Evolutionary conservation across 2,888 invertebrate genomes (phyloP).

Genomic region (Lamellibrachia columna): DNA sequence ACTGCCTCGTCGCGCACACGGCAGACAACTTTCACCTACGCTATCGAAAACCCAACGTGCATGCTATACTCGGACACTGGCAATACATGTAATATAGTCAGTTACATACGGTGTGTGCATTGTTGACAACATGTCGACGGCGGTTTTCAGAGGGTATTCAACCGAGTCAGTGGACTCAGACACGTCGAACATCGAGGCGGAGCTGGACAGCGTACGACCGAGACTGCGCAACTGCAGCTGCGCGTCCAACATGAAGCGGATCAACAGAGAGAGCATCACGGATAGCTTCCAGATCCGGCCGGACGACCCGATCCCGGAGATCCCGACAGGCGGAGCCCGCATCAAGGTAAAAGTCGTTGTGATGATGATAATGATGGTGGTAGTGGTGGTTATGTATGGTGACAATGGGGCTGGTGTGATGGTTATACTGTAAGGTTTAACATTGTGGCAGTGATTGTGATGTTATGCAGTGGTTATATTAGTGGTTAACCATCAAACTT

Average conservation of each 20-base stretch:
- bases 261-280: constrained; percentile 32
- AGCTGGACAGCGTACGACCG: neutral
- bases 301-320: constrained; percentile 51
- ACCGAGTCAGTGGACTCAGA: neutral
- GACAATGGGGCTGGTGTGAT: neutral
- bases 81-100: neutral
- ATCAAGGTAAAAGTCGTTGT: constrained; percentile 50
- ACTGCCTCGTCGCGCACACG: neutral
- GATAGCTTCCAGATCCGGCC: constrained; percentile 36
- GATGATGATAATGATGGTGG: neutral
- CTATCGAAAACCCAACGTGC: neutral
- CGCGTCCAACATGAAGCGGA: constrained; percentile 34
- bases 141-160: neutral
- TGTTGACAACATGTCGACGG: neutral
- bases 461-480: neutral
- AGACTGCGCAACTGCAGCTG: neutral
- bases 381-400: neutral
- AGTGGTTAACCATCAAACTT: neutral
- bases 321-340: constrained; percentile 56
- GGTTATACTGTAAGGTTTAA: too few species aligned
- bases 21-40: neutral
- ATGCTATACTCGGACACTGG: too few species aligned
- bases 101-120: neutral
- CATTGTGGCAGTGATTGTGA: too few species aligned
- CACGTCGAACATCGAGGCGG: neutral